A percentile compares a stretch with the other conserved stretches of the same genome.
These are phyloP conservation scores for Hemithea aestivaria DNA, from an alignment of 2,888 invertebrate genomes.

Conservation along the genomic window DNA sequence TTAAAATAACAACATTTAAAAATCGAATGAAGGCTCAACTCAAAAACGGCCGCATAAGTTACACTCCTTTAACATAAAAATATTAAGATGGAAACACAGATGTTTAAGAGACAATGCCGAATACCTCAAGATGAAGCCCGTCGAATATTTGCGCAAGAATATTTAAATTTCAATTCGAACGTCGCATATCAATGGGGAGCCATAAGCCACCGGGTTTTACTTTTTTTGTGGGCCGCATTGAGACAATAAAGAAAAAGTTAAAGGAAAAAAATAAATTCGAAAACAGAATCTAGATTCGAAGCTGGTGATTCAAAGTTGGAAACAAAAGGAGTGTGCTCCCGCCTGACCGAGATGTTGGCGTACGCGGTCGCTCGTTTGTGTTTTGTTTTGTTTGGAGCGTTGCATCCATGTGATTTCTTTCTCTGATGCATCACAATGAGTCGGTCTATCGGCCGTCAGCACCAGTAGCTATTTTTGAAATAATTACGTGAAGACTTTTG, in stretches of 20 bases:
- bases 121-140: constrained; percentile 59
- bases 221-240: constrained; percentile 64
- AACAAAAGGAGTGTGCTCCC: constrained; percentile 76
- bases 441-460: constrained; percentile 67
- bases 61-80: constrained; percentile 56
- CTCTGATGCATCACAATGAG: constrained; percentile 74
- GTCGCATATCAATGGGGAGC: constrained; percentile 79
- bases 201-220: constrained; percentile 76
- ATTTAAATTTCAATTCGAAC: constrained; percentile 79
- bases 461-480: constrained; percentile 66
- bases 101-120: constrained; percentile 57
- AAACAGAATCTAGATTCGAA: constrained; percentile 77
- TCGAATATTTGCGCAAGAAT: constrained; percentile 67
- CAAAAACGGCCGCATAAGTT: constrained; percentile 9
- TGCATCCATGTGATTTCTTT: constrained; percentile 72
- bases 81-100: constrained; percentile 69
- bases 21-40: too few relatives aligned
- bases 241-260: constrained; percentile 77
- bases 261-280: constrained; percentile 57
- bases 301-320: constrained; percentile 74
- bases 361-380: constrained; percentile 67
- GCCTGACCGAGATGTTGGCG: constrained; percentile 77
- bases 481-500: constrained; percentile 37
- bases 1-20: too few relatives aligned
- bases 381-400: constrained; percentile 53